These are phyloP conservation scores for Mystacornis crossleyi DNA, from an alignment of 2,113 vertebrate genomes.

Conservation along the genomic window DNA sequence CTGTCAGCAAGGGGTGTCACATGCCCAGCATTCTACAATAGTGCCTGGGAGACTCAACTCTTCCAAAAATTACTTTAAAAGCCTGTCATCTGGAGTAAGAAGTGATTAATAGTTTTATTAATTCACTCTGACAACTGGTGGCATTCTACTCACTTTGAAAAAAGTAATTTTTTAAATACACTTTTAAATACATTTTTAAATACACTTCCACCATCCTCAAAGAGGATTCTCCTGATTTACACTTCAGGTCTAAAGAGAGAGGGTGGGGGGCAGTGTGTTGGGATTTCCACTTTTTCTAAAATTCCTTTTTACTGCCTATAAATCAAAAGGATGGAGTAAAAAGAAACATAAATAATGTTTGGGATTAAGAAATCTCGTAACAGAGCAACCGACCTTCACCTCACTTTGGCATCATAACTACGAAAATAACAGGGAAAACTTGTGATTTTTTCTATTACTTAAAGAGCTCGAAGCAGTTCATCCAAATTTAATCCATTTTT, in stretches of 20 bases:
- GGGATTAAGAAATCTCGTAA: neutral
- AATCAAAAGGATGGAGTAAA: neutral
- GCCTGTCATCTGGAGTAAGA: neutral
- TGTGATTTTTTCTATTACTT: neutral
- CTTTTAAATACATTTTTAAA: too few species aligned
- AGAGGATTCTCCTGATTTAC: neutral
- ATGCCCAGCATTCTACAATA: neutral
- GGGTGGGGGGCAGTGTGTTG: fast-evolving
- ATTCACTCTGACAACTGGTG: neutral
- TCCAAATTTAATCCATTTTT: neutral
- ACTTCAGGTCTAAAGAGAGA: neutral
- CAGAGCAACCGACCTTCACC: neutral
- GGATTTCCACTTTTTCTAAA: neutral
- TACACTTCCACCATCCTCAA: neutral
- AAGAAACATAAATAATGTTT: neutral
- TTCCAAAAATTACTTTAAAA: neutral
- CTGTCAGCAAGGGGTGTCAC: neutral
- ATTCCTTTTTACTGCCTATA: neutral
- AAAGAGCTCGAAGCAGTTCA: neutral
- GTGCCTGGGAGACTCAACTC: neutral
- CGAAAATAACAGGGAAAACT: neutral
- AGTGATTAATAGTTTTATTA: neutral
- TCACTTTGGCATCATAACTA: neutral
- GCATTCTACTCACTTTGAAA: neutral
- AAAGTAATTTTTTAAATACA: neutral